A percentile compares a stretch with the other conserved stretches of the same genome.
These are phyloP conservation scores for Drosophila rellima DNA, from an alignment of 2,888 invertebrate species.

Conservation along the genomic window DNA sequence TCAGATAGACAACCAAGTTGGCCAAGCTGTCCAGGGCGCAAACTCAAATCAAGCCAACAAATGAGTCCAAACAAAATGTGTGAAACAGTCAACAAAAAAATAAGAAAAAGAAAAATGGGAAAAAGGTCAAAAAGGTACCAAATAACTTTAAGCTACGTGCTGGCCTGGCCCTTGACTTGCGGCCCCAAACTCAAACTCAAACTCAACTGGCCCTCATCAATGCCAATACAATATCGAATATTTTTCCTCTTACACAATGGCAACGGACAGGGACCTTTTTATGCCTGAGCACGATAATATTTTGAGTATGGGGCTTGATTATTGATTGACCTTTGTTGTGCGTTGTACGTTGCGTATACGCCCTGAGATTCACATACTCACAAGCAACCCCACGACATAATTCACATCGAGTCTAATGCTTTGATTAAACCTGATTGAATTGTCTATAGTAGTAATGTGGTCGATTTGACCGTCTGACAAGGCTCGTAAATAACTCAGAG, in stretches of 20 bases:
- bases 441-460: slow-evolving; percentile 60
- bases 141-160: slow-evolving; percentile 70
- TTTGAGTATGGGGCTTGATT: slow-evolving; percentile 53
- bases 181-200: slow-evolving; percentile 1
- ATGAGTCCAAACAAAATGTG: slow-evolving; percentile 59
- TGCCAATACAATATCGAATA: slow-evolving; percentile 74
- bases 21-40: slow-evolving; percentile 49
- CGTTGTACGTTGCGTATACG: slow-evolving; percentile 24
- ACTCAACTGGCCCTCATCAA: slow-evolving; percentile 63
- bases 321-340: slow-evolving; percentile 68
- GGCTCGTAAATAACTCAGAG: slow-evolving; percentile 51
- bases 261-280: slow-evolving; percentile 61
- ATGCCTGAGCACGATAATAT: slow-evolving; percentile 57
- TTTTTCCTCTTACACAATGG: slow-evolving; percentile 11
- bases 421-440: slow-evolving; percentile 80
- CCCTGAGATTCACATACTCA: slow-evolving; percentile 6
- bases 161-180: slow-evolving; percentile 52
- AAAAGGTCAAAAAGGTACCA: slow-evolving; percentile 77
- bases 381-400: slow-evolving; percentile 16
- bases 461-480: slow-evolving; percentile 53
- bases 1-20: slow-evolving; percentile 24
- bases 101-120: slow-evolving; percentile 56
- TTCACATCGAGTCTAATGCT: slow-evolving; percentile 62
- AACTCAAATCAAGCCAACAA: slow-evolving; percentile 68
- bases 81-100: slow-evolving; percentile 40